Evolutionary conservation across 2,888 invertebrate species (phyloP), one percentile per base, ranked within the genome.

Genomic region (Troglohyphantes excavatus): DNA sequence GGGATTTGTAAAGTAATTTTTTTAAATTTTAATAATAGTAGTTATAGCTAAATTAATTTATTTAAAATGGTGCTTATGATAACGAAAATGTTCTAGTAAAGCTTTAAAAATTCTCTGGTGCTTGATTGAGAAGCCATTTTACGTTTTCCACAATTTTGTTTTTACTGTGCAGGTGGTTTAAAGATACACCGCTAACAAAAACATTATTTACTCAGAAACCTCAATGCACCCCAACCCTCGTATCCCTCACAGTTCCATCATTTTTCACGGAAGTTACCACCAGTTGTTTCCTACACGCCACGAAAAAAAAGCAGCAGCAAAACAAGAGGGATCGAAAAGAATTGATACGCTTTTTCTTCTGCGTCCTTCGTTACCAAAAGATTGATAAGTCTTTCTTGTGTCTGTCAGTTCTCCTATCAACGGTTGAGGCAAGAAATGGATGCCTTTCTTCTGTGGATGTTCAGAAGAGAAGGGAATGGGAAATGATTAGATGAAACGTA

Each of bases 401-500:
- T 46, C 75, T 89, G 88, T 89, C 88, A 89, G 88, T 75, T 19
- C 82, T 75, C 88, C 82, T 82, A 89, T 76, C 82, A 76, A 82
- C 73, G 46, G 46, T n/a, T n/a, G 59, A 79, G 65, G 67, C 81
- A 76, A 89, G 88, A 83, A 89, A 82, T 68, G 27, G 76, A 53
- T 86, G 26, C 63, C 73, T 26, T 29, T 73, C 73, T 26, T 29
- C 26, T 46, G 43, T 63, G 72, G 72, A 82, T 82, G 53, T 46
- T 27, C 33, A 46, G 73, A 17, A 26, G 68, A 67, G 61, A n/a
- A 21, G 83, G 61, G 63, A 43, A 21, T 75, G 75, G 68, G 68
- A 89, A 82, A 89, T 89, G 88, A 89, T 89, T 89, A 89, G 88
- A 89, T 89, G 88, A 89, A 89, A 89, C 39, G 88, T 89, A 89